Evolutionary conservation across 2,797 vertebrate species (phyloP).

Genomic region (Sebastes taczanowskii): DNA sequence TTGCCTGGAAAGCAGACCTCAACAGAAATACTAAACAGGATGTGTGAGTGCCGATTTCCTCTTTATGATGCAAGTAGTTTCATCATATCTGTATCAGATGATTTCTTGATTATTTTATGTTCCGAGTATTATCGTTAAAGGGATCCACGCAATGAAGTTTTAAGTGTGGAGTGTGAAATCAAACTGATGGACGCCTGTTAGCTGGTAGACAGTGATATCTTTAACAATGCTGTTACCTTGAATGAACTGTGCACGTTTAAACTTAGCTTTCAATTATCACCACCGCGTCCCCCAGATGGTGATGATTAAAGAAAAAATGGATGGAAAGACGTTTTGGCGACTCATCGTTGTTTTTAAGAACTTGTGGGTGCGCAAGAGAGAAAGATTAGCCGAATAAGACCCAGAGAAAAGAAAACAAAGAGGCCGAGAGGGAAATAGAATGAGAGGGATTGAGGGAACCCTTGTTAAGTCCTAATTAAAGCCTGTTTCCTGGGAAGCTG

Average conservation of each 20-base stretch:
- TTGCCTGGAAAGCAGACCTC: constrained; percentile 21
- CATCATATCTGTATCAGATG: background rate
- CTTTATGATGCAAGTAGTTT: constrained; percentile 2
- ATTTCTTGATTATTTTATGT: constrained; percentile 26
- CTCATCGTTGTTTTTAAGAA: constrained; percentile 13
- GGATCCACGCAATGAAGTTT: background rate
- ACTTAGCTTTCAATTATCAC: background rate
- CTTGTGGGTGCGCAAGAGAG: background rate
- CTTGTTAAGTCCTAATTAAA: constrained; percentile 25
- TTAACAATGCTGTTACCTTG: background rate
- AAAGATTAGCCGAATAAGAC: background rate
- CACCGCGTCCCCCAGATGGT: background rate
- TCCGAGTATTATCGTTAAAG: background rate
- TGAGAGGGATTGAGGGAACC: background rate
- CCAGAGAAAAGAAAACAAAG: background rate
- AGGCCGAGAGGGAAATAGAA: background rate
- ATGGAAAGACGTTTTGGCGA: constrained; percentile 8
- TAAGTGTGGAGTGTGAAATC: background rate
- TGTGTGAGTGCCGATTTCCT: background rate
- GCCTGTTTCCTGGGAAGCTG: constrained; percentile 11
- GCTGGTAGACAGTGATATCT: background rate
- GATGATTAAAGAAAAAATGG: background rate
- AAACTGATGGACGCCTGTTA: background rate
- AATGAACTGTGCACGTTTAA: background rate
- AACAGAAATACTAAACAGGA: background rate